Conservation (phyloP, 2,888 invertebrate species). For the Lepas anatifera region DNA sequence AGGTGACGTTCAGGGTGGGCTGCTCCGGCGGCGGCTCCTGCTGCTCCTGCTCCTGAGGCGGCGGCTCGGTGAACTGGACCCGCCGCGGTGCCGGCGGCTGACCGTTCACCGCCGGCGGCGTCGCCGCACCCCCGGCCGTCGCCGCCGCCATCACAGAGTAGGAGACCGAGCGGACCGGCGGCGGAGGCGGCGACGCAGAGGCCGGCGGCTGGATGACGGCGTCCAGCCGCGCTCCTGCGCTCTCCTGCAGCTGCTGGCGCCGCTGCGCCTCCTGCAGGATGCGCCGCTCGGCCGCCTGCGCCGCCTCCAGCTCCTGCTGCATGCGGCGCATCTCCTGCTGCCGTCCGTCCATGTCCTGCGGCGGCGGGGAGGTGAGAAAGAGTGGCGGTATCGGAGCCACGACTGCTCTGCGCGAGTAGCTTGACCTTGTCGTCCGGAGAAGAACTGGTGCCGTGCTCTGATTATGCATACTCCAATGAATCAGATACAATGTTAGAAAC, state of each 20-base stretch:
- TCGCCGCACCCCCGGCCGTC: neutral
- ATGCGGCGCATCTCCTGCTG: constrained; percentile 45
- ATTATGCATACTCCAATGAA: too few relatives aligned
- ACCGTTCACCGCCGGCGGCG: neutral
- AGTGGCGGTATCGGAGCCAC: too few relatives aligned
- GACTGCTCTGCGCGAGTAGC: too few relatives aligned
- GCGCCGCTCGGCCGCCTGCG: constrained; percentile 38
- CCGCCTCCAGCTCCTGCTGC: constrained; percentile 42
- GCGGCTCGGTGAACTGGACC: neutral
- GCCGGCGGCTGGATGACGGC: neutral
- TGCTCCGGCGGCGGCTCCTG: neutral
- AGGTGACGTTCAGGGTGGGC: constrained; percentile 35
- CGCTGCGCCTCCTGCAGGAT: constrained; percentile 36
- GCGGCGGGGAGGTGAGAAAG: too few relatives aligned
- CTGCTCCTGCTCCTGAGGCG: neutral
- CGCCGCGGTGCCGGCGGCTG: neutral
- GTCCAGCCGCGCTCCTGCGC: neutral
- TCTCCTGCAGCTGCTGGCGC: constrained; percentile 26
- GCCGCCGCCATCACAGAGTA: constrained; percentile 4
- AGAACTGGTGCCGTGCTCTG: too few relatives aligned
- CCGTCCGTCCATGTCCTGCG: neutral
- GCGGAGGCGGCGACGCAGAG: neutral
- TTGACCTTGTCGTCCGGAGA: too few relatives aligned
- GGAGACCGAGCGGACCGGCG: neutral
- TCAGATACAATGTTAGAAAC: too few relatives aligned